Evolutionary conservation across 1,140 invertebrate species (phyloP).

Genomic region (Leptinotarsa undecemlineata): DNA sequence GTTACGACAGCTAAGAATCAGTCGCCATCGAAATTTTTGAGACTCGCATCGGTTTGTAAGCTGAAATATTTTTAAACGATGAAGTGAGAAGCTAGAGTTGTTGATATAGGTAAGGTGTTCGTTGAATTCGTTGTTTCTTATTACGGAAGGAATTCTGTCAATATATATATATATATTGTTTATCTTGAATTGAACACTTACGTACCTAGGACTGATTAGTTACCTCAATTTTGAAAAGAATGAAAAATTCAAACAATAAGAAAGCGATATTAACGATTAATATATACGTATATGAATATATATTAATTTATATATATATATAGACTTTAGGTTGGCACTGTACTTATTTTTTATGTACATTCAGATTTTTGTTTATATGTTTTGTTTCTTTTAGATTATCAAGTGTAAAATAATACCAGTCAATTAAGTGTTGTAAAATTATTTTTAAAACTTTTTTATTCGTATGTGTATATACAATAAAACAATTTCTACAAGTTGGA

Average conservation of each 20-base stretch:
- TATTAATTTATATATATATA: constrained; percentile 12
- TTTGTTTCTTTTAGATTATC: constrained; percentile 33
- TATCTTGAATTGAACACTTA: constrained; percentile 29
- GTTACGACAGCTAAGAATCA: constrained; percentile 62
- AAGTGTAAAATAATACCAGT: constrained; percentile 43
- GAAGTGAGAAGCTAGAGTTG: not conserved
- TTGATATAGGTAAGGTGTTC: constrained; percentile 13
- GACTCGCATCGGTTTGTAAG: constrained; percentile 7
- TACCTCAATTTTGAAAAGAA: constrained; percentile 44
- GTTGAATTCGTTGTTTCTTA: not conserved
- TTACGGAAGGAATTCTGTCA: not conserved
- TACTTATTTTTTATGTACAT: constrained; percentile 43
- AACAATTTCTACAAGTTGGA: constrained; percentile 9
- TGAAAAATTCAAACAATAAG: constrained; percentile 31
- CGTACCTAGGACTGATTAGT: constrained; percentile 42
- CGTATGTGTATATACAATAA: constrained; percentile 13
- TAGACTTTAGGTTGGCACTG: constrained; percentile 38
- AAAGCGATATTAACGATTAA: constrained; percentile 31
- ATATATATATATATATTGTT: constrained; percentile 4
- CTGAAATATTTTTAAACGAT: constrained; percentile 5
- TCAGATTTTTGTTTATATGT: constrained; percentile 37
- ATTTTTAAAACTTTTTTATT: constrained; percentile 20
- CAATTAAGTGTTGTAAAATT: constrained; percentile 40
- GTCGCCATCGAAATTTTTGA: not conserved
- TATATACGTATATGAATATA: constrained; percentile 22